Evolutionary conservation across 2,113 vertebrate species (phyloP).

Genomic region (Phylloscopus trochiloides): DNA sequence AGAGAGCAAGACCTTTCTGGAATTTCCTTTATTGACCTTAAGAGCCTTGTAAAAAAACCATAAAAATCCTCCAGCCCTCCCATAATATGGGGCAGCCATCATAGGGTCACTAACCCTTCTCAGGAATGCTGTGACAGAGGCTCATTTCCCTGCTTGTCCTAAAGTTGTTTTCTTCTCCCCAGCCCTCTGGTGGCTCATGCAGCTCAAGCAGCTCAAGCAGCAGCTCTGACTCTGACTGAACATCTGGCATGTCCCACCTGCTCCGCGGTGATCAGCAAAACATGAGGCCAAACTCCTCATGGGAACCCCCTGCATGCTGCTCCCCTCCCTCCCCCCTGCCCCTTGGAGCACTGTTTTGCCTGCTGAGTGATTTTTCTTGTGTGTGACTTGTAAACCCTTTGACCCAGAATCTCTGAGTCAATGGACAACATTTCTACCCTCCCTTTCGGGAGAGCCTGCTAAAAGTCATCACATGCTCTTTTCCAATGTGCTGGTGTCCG

Average conservation of each 20-base stretch:
- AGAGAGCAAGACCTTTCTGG: not conserved
- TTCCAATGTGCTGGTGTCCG: not conserved
- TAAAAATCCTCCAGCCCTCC: fast-evolving
- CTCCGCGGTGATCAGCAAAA: fast-evolving
- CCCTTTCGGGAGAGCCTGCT: fast-evolving
- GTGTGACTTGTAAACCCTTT: not conserved
- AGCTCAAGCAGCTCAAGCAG: slow-evolving; percentile 24
- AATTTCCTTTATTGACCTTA: not conserved
- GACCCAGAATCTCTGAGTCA: not conserved
- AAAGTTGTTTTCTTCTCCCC: not conserved
- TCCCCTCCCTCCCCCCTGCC: not conserved
- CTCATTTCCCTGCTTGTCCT: not conserved
- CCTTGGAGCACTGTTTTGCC: not conserved
- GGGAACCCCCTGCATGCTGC: not conserved
- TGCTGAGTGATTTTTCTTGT: not conserved
- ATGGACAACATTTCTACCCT: not conserved
- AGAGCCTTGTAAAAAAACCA: not conserved
- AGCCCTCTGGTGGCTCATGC: slow-evolving; percentile 8
- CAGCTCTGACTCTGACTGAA: slow-evolving; percentile 61
- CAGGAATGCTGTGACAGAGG: not conserved
- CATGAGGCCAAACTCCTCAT: fast-evolving
- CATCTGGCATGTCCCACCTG: not conserved
- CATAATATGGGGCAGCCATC: not conserved
- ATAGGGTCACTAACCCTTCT: too few species aligned
- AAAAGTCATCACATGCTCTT: fast-evolving